A percentile compares a stretch with the other conserved stretches of the same genome.
Conservation (phyloP, 2,113 vertebrate species). For the Carassius carassius region DNA sequence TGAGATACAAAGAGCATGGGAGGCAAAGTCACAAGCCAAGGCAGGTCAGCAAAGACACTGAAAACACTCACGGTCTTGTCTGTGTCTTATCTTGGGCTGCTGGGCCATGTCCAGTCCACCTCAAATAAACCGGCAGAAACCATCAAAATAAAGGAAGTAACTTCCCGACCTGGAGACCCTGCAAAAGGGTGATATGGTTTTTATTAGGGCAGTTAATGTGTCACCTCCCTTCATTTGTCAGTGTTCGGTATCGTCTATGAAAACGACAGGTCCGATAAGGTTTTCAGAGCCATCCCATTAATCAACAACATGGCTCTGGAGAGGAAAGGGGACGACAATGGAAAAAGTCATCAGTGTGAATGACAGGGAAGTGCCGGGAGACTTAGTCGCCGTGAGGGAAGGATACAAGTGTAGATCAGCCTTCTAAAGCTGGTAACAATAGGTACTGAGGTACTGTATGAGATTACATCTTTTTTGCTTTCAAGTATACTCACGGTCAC, state of each 20-base stretch:
- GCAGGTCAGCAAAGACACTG: constrained; percentile 58
- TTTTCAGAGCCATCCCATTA: constrained; percentile 49
- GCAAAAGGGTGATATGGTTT: constrained; percentile 61
- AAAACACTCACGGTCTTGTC: constrained; percentile 62
- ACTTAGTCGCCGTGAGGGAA: background rate
- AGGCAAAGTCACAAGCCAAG: constrained; percentile 44
- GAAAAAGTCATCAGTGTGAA: constrained; percentile 25
- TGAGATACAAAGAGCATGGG: constrained; percentile 45
- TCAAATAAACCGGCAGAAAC: constrained; percentile 70
- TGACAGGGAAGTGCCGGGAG: constrained; percentile 26
- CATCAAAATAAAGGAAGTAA: constrained; percentile 74
- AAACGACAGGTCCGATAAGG: constrained; percentile 23
- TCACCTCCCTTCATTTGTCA: constrained; percentile 51
- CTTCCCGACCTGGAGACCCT: constrained; percentile 64
- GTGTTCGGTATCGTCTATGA: constrained; percentile 39
- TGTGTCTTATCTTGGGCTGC: constrained; percentile 65
- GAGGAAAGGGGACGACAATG: constrained; percentile 23
- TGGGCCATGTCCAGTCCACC: constrained; percentile 65
- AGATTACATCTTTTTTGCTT: background rate
- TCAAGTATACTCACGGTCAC: background rate
- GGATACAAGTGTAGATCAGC: constrained; percentile 2
- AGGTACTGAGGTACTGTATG: background rate
- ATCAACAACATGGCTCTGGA: constrained; percentile 33
- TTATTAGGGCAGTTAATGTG: constrained; percentile 59
- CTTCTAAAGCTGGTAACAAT: constrained; percentile 11